phyloP scores from a whole-genome alignment of 1,140 invertebrate species.

The Platyscapa corneri region DNA sequence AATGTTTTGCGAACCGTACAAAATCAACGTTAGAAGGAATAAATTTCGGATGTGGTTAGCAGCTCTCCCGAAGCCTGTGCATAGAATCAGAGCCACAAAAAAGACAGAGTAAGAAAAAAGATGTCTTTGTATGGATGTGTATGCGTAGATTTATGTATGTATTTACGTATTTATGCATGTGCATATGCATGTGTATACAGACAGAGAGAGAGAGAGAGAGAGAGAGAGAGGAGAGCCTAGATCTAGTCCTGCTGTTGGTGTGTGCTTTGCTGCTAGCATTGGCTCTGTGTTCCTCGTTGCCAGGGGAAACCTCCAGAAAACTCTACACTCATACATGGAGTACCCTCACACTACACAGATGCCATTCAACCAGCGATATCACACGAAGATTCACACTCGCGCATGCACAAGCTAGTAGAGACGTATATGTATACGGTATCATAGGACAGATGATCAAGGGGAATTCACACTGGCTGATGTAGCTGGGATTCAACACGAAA shows the following conservation, averaged over 20 bases:
- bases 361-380: slow-evolving; percentile 23
- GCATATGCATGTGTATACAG: too few species aligned
- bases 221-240: not conserved
- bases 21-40: slow-evolving; percentile 12
- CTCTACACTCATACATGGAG: slow-evolving; percentile 54
- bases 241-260: not conserved
- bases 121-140: too few species aligned
- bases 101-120: not conserved
- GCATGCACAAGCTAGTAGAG: too few species aligned
- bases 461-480: slow-evolving; percentile 9
- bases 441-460: slow-evolving; percentile 28
- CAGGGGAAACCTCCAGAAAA: slow-evolving; percentile 75
- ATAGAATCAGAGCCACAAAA: not conserved
- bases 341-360: not conserved
- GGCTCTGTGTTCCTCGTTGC: slow-evolving; percentile 64
- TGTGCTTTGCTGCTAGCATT: slow-evolving; percentile 1
- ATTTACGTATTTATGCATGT: not conserved
- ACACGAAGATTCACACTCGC: slow-evolving; percentile 60
- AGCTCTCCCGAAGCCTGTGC: not conserved
- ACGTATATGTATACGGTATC: slow-evolving; percentile 53
- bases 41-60: slow-evolving; percentile 3
- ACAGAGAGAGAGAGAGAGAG: not conserved
- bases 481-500: not conserved
- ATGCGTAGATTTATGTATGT: too few species aligned
- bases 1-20: not conserved